Evolutionary conservation across 2,888 invertebrate species (phyloP).

Genomic region (Lottia gigantea): DNA sequence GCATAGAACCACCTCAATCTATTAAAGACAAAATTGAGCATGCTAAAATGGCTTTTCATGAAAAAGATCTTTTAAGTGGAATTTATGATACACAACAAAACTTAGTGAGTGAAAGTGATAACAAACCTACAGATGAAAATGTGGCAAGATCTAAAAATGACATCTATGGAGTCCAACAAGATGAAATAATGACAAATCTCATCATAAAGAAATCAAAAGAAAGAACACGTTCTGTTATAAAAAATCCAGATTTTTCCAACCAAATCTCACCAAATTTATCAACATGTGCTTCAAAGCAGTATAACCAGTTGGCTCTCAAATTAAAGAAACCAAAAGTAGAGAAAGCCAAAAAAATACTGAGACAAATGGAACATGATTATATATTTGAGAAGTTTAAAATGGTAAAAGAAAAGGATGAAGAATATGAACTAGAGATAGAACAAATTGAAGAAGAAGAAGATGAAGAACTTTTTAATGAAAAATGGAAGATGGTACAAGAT

Average conservation of each 20-base stretch:
- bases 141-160: constrained; percentile 24
- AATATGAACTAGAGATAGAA: background rate
- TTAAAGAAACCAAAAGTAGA: constrained; percentile 2
- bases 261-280: background rate
- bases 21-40: background rate
- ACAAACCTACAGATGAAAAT: background rate
- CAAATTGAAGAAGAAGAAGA: background rate
- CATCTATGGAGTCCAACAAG: constrained; percentile 38
- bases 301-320: background rate
- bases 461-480: no score
- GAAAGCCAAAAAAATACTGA: background rate
- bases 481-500: no score
- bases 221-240: constrained; percentile 19
- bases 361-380: constrained; percentile 11
- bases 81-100: background rate
- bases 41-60: background rate
- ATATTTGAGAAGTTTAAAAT: constrained; percentile 12
- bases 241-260: background rate
- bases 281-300: background rate
- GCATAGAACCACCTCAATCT: background rate
- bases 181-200: constrained; percentile 35
- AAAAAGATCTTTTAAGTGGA: background rate
- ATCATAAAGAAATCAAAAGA: constrained; percentile 28
- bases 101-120: background rate
- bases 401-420: background rate